phyloP scores from a whole-genome alignment of 2,113 vertebrate species.

The Poicephalus meyeri region DNA sequence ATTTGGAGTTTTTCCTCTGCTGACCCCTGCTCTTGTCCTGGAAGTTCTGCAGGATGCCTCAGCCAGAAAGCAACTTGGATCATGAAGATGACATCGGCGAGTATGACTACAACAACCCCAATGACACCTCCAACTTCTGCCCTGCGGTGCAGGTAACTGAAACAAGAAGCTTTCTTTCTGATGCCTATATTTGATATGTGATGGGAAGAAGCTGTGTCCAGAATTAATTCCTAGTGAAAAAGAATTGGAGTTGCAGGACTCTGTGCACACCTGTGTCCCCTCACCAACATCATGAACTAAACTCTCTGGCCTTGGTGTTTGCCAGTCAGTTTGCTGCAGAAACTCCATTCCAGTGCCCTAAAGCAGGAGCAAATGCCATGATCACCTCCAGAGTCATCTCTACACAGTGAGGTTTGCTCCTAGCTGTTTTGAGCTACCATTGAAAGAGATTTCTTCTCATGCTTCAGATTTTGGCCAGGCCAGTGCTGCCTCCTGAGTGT shows the following conservation, averaged over 20 bases:
- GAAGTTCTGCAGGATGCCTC: constrained; percentile 71
- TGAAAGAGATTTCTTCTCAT: not conserved
- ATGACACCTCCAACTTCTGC: constrained; percentile 91
- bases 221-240: not conserved
- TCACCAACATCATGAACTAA: not conserved
- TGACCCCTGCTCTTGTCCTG: not conserved
- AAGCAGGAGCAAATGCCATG: not conserved
- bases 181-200: not conserved
- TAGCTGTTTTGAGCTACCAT: rapidly evolving
- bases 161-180: not conserved
- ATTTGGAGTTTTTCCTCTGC: not conserved
- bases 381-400: not conserved
- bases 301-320: not conserved
- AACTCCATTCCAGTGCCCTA: not conserved
- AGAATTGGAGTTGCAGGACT: not conserved
- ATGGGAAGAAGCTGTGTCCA: not conserved
- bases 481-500: not conserved
- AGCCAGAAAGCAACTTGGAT: constrained; percentile 58
- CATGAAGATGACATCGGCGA: constrained; percentile 81
- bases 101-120: constrained; percentile 93
- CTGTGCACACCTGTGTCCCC: not conserved
- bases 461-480: not conserved
- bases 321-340: not conserved
- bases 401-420: not conserved
- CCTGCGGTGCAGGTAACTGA: constrained; percentile 82